phyloP scores from a whole-genome alignment of 2,888 invertebrate genomes.

The Hypomecis punctinalis region DNA sequence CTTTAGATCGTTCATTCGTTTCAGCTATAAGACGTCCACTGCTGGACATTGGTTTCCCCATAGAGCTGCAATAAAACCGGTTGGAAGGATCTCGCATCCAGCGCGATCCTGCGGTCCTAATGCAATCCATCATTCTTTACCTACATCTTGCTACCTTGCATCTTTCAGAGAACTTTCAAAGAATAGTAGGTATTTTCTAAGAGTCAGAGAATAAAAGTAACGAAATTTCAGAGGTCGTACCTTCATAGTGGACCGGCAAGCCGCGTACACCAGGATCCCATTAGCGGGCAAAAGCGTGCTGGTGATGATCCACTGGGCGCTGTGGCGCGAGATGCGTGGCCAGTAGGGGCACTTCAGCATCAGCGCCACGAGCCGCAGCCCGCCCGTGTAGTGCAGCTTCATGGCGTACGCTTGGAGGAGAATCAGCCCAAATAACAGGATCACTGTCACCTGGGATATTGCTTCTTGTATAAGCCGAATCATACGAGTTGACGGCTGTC shows the following conservation, averaged over 20 bases:
- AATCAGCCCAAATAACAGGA: slow-evolving; percentile 70
- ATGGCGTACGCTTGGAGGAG: slow-evolving; percentile 76
- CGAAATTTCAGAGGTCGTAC: slow-evolving; percentile 43
- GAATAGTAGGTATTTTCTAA: too few relatives aligned
- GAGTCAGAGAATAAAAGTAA: neutral
- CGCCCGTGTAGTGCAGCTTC: slow-evolving; percentile 78
- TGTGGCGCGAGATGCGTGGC: slow-evolving; percentile 58
- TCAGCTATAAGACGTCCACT: too few relatives aligned
- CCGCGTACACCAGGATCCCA: slow-evolving; percentile 71
- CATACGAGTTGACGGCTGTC: too few relatives aligned
- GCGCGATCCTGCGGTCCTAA: too few relatives aligned
- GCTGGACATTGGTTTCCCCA: too few relatives aligned
- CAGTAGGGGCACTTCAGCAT: slow-evolving; percentile 70
- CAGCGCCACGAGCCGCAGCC: slow-evolving; percentile 68
- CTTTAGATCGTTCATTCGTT: too few relatives aligned
- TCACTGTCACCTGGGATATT: slow-evolving; percentile 64
- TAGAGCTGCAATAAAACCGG: too few relatives aligned
- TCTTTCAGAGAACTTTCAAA: too few relatives aligned
- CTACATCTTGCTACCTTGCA: too few relatives aligned
- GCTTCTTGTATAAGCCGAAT: too few relatives aligned
- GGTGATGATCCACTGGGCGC: slow-evolving; percentile 66
- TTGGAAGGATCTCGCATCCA: too few relatives aligned
- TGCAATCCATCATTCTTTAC: too few relatives aligned
- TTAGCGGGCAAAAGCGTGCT: slow-evolving; percentile 67
- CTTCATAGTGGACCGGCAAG: slow-evolving; percentile 71